Evolutionary conservation across 2,888 invertebrate species (phyloP), one percentile per base, ranked within the genome.

Genomic region (Seira ritae): DNA sequence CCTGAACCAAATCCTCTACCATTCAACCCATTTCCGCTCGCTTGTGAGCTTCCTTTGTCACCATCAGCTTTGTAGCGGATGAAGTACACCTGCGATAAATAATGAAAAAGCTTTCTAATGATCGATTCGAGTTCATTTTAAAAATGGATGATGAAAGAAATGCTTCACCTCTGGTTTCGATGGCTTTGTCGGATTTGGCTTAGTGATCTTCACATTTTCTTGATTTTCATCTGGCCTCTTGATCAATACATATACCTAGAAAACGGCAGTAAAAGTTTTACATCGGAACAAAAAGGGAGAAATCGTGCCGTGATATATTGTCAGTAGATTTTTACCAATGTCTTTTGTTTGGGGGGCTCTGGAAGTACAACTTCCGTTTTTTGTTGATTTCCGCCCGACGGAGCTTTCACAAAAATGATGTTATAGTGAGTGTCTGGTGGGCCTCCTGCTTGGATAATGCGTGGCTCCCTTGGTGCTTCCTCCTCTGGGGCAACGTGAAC

Each of bases 371-470:
- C 83, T 67, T 85, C 83, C 8, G 85, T 85, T 22, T 83, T 67
- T 23, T 80, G 80, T 22, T 74, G 66, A 19, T 22, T 76, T 22
- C 65, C 31, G 1, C 22, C n/a, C 0, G 80, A 74, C 1, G 85
- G 85, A 24, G 85, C 85, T 60, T 85, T 85, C 0, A 85, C 83
- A 22, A 85, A 85, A 31, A 85, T 85, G 0, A 83, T 85, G 19
- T 80, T 80, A 22, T 22, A 31, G 15, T 84, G 80, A 8, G 67
- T 85, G 10, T 80, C 85, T 15, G 80, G 77, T 15, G 68, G 31
- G 15, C 82, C 85, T 12, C 79, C 79, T 23, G 75, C 85, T 15
- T 82, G 70, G 37, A 85, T 85, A 0, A 81, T 46, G 20, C 74
- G 42, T n/a, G 77, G 66, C 31, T 81, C 66, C 8, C 20, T 68